Evolutionary conservation across 1,140 invertebrate species (phyloP), one percentile per base, ranked within the genome.

Genomic region (Trichonephila clavipes): DNA sequence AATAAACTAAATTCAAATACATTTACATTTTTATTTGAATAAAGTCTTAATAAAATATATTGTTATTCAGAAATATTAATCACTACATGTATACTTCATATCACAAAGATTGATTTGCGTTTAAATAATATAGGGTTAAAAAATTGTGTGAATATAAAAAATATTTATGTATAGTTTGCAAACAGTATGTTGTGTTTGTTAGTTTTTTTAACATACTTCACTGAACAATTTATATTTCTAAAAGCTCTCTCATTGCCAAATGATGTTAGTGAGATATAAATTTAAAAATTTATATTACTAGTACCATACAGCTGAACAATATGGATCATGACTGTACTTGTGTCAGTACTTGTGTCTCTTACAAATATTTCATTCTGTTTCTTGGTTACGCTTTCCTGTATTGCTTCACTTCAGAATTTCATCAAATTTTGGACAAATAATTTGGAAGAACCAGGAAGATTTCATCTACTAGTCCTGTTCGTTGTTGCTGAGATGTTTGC

Each of bases 301-400:
- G 19, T 28, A 28, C 44, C 34, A 44, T 51, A 28, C 77, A 28
- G 77, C 14, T 40, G 7, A 44, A 44, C 44, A 44, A 4, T 1
- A 51, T 51, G 4, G 4, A 51, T 6, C 4, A 51, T 51, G 0
- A 51, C 8, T 51, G 28, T 1, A 0, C 28, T 28, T 1, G 28
- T 1, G 98, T 99, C 88, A 99, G 99, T 96, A 99, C 99, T 96
- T 99, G 99, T 99, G 81, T 98, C 98, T 95, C 99, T 98, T 96
- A 98, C 96, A 99, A 99, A 96, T 99, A 98, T 96, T 99, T 99
- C 96, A 97, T 99, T 95, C 96, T 99, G 93, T 99, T 99, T 96
- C 96, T 99, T 95, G 98, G 97, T 51, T 99, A 99, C 96, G 98
- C 98, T 21, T 97, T 99, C 94, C 94, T 98, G 24, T 99, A 99